phyloP scores from a whole-genome alignment of 2,113 vertebrate genomes.

The Catagonus wagneri region DNA sequence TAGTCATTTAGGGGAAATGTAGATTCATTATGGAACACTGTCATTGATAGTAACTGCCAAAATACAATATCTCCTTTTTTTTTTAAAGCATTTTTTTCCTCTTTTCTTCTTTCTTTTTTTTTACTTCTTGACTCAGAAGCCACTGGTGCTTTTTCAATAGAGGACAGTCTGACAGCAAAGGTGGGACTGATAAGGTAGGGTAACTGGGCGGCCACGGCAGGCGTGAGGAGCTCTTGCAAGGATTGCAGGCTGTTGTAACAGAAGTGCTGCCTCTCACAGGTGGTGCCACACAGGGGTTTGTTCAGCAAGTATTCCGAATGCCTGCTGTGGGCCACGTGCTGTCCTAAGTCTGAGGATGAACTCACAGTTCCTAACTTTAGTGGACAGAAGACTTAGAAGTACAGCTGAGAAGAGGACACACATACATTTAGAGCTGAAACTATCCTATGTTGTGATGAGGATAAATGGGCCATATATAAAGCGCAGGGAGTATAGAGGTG shows the following conservation, averaged over 20 bases:
- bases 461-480: fast-evolving
- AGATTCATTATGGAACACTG: neutral
- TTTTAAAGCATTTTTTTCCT: neutral
- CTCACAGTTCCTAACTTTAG: neutral
- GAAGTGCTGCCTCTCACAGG: no score
- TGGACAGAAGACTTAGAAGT: neutral
- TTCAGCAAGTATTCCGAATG: neutral
- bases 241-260: fast-evolving
- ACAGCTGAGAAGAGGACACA: neutral
- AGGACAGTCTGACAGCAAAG: neutral
- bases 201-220: neutral
- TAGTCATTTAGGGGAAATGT: neutral
- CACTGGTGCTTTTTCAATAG: neutral
- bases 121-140: neutral
- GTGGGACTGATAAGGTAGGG: neutral
- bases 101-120: neutral
- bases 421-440: fast-evolving
- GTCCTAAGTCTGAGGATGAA: neutral
- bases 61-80: neutral
- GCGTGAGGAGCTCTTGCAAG: no score
- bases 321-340: fast-evolving
- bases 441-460: neutral
- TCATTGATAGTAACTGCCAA: neutral
- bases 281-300: neutral
- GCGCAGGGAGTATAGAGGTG: neutral